Evolutionary conservation across 2,797 vertebrate species (phyloP).

Genomic region (Lacerta bilineata): DNA sequence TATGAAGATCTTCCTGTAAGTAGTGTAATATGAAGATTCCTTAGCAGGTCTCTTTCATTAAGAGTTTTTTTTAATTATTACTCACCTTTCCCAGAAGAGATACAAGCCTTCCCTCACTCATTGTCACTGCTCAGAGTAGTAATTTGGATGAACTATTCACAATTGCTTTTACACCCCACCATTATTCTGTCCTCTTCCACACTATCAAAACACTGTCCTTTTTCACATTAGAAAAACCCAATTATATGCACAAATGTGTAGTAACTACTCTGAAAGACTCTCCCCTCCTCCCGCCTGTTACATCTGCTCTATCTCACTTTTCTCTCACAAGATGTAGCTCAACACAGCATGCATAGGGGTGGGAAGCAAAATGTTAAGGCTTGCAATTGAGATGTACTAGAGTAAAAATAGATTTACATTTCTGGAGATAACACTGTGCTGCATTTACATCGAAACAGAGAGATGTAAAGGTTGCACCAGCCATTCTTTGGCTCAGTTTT

Average conservation of each 20-base stretch:
- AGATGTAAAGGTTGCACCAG: no score
- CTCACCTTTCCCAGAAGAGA: not conserved
- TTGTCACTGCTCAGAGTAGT: not conserved
- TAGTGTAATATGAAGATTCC: not conserved
- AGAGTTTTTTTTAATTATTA: not conserved
- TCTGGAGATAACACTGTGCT: not conserved
- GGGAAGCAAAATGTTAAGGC: not conserved
- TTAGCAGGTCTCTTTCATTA: not conserved
- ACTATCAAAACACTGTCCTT: not conserved
- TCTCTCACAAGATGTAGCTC: not conserved
- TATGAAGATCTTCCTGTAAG: not conserved
- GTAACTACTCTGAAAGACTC: not conserved
- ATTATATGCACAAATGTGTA: not conserved
- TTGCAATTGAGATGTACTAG: not conserved
- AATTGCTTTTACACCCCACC: not conserved
- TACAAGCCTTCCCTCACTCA: not conserved
- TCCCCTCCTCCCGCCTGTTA: not conserved
- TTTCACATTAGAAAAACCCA: not conserved
- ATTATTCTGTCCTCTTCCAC: not conserved
- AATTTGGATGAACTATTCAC: not conserved
- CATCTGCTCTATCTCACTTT: not conserved
- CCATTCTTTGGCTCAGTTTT: not conserved
- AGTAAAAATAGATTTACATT: not conserved
- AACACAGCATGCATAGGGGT: not conserved
- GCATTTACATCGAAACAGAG: no score